phyloP scores from a whole-genome alignment of 2,888 invertebrate genomes.

The Polymixis lichenea region DNA sequence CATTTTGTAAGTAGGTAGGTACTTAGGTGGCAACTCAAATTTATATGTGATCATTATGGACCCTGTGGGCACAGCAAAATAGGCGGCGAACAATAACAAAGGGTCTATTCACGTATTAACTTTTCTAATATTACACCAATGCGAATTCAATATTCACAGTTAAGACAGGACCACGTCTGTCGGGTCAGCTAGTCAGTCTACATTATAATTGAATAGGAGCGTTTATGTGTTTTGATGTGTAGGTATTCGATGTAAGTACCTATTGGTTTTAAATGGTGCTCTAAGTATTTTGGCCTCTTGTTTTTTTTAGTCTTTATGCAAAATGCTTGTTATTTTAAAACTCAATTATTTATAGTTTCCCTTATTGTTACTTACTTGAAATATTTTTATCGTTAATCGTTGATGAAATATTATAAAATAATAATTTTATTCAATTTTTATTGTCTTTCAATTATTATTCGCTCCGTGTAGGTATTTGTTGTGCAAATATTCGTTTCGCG shows the following conservation, averaged over 20 bases:
- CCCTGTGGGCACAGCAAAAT: no score
- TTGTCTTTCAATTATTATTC: slow-evolving; percentile 3
- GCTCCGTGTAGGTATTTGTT: not conserved
- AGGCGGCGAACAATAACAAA: no score
- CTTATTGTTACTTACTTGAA: not conserved
- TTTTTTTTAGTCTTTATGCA: not conserved
- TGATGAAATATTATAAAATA: not conserved
- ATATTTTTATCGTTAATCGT: not conserved
- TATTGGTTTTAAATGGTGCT: not conserved
- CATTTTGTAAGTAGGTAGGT: no score
- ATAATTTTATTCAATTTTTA: not conserved
- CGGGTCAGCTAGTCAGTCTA: not conserved
- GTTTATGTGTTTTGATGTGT: not conserved
- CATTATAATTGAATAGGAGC: not conserved
- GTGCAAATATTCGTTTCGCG: not conserved
- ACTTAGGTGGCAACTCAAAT: no score
- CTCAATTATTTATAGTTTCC: no score
- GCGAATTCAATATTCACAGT: no score
- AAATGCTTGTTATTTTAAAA: not conserved
- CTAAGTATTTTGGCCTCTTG: not conserved
- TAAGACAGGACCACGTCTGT: no score
- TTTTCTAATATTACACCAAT: no score
- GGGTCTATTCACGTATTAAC: no score
- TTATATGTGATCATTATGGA: no score
- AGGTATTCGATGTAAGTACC: no score